Percentiles rank a stretch among this genome's conserved stretches.
These are phyloP conservation scores for Sylvietta virens DNA, from an alignment of 2,113 vertebrate species.

Conservation along the genomic window DNA sequence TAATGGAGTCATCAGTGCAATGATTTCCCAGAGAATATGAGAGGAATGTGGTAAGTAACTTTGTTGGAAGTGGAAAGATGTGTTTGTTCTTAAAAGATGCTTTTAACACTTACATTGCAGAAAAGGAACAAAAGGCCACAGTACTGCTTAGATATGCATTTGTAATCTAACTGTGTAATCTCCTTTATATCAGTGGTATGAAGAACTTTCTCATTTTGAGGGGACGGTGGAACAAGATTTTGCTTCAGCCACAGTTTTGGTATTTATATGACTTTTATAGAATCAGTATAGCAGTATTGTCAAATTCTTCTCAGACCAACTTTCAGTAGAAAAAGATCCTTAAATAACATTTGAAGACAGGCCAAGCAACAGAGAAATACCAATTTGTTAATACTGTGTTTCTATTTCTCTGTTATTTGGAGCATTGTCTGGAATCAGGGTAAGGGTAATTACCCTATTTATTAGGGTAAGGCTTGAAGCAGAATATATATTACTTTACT, in stretches of 20 bases:
- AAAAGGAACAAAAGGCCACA: neutral
- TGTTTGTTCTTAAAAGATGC: neutral
- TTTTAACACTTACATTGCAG: neutral
- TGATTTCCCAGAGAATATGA: neutral
- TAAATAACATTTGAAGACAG: constrained; percentile 19
- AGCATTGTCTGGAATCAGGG: neutral
- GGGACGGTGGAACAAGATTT: neutral
- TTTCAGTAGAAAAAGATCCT: neutral
- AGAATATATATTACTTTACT: constrained; percentile 24
- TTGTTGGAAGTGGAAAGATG: neutral
- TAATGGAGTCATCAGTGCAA: neutral
- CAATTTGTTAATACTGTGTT: neutral
- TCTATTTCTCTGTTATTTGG: constrained; percentile 17
- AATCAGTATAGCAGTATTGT: neutral
- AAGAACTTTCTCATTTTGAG: neutral
- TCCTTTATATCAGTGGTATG: neutral
- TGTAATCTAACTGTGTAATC: neutral
- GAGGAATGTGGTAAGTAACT: neutral
- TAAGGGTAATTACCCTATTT: too few relatives aligned
- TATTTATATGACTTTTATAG: neutral
- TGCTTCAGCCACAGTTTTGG: neutral
- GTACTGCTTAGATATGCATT: neutral
- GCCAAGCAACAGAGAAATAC: neutral
- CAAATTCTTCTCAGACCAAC: neutral
- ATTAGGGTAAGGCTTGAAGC: neutral